Evolutionary conservation across 2,797 vertebrate genomes (phyloP).

Genomic region (Gymnothorax javanicus): DNA sequence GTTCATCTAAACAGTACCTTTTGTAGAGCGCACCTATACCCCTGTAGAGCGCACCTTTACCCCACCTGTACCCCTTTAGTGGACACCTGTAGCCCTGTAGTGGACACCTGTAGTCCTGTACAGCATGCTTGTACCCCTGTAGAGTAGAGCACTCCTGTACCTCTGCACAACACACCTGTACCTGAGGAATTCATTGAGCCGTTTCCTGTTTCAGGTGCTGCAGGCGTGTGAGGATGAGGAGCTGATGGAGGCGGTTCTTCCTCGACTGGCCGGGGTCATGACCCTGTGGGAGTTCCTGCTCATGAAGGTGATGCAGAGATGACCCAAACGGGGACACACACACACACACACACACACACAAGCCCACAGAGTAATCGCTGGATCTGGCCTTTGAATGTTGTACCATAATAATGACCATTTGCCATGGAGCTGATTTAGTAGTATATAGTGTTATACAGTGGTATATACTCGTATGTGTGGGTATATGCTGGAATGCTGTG

Average conservation of each 20-base stretch:
- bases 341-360: neutral
- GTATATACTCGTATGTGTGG: too few relatives aligned
- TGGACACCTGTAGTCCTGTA: neutral
- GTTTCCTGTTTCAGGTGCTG: slow-evolving; percentile 71
- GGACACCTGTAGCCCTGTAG: neutral
- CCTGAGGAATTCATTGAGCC: neutral
- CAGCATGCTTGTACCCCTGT: neutral
- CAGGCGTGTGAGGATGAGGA: slow-evolving; percentile 84
- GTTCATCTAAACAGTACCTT: slow-evolving; percentile 18
- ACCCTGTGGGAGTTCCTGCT: slow-evolving; percentile 90
- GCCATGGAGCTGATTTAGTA: neutral
- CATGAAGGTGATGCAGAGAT: slow-evolving; percentile 76
- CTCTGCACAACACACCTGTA: slow-evolving; percentile 5
- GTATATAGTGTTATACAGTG: neutral
- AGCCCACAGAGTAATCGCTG: neutral
- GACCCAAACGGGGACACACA: neutral
- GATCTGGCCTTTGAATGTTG: neutral
- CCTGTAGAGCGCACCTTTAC: neutral
- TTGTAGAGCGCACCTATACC: neutral
- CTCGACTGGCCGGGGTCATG: slow-evolving; percentile 81
- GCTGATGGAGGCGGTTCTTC: slow-evolving; percentile 84
- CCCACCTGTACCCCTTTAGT: neutral
- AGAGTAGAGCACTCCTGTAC: neutral
- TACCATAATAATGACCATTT: neutral
- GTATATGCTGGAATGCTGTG: too few relatives aligned